Percentiles rank a stretch among this genome's conserved stretches.
Evolutionary conservation across 2,888 invertebrate genomes (phyloP).

Genomic region (Clitarchus hookeri): DNA sequence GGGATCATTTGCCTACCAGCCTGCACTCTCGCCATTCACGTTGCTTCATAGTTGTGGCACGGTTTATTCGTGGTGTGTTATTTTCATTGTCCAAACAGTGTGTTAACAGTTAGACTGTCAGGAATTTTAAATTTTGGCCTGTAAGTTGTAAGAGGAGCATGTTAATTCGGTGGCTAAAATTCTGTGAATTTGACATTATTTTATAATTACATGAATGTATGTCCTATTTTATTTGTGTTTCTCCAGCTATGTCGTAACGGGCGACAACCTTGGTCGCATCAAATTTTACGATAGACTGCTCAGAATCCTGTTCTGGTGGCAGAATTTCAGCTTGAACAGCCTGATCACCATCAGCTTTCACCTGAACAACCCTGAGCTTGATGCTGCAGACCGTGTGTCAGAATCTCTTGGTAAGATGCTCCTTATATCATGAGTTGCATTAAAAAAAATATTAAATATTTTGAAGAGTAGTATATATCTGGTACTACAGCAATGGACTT

Average conservation of each 20-base stretch:
- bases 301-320: slow-evolving; percentile 63
- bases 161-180: background rate
- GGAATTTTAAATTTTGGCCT: background rate
- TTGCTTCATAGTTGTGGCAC: no score
- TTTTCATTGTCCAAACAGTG: no score
- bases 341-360: slow-evolving; percentile 60
- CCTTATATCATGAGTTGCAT: background rate
- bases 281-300: slow-evolving; percentile 64
- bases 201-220: background rate
- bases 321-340: slow-evolving; percentile 56
- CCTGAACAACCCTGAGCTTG: background rate
- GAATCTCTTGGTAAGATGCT: background rate
- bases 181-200: background rate
- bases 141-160: background rate
- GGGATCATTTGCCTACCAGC: no score
- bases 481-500: no score
- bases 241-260: slow-evolving; percentile 60
- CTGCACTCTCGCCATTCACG: no score
- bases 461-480: background rate
- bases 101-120: no score
- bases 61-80: no score
- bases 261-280: slow-evolving; percentile 60
- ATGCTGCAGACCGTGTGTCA: background rate
- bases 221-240: slow-evolving; percentile 17
- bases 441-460: background rate